Evolutionary conservation across 2,113 vertebrate species (phyloP).

Genomic region (Casuarius casuarius): DNA sequence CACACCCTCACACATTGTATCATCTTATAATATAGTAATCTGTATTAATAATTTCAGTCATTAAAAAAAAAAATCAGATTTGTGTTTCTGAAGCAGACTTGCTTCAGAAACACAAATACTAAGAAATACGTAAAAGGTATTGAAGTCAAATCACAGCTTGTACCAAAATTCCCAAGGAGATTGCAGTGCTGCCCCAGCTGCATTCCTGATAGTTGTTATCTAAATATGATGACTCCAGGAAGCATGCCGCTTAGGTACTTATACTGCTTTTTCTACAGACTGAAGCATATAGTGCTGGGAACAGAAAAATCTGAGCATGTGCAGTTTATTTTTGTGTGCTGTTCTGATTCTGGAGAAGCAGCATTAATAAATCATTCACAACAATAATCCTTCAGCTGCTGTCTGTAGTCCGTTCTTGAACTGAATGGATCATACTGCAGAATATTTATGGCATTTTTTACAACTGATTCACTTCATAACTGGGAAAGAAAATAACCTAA

Average conservation of each 20-base stretch:
- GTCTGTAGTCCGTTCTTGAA: not conserved
- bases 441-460: not conserved
- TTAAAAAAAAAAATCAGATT: not conserved
- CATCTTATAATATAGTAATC: not conserved
- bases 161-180: constrained; percentile 5
- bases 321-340: not conserved
- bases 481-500: not conserved
- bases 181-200: not conserved
- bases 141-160: constrained; percentile 33
- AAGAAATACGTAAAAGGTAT: not conserved
- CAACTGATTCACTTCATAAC: not conserved
- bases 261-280: not conserved
- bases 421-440: not conserved
- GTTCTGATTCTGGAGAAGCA: not conserved
- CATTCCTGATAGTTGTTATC: constrained; percentile 50
- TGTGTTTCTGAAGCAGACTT: too few relatives aligned
- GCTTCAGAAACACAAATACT: not conserved
- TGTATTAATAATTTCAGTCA: not conserved
- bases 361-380: not conserved
- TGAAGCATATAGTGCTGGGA: not conserved
- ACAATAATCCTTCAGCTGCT: not conserved
- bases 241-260: not conserved
- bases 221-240: not conserved
- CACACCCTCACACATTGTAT: not conserved
- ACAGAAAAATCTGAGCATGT: not conserved